Percentiles rank a stretch among this genome's conserved stretches.
phyloP scores from a whole-genome alignment of 2,888 invertebrate species.

The Margaritifera margaritifera region DNA sequence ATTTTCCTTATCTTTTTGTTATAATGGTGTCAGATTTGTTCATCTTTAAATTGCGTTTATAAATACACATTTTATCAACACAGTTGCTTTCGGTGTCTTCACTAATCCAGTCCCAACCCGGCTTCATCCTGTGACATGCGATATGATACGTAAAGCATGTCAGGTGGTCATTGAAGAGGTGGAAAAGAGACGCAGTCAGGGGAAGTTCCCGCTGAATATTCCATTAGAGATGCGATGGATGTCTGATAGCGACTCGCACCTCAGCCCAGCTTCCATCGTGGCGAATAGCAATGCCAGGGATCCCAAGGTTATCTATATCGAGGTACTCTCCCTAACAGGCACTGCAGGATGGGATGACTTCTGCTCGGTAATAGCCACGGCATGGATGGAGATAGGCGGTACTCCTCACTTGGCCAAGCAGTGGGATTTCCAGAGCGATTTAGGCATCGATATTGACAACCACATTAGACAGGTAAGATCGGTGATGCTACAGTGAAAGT shows the following conservation, averaged over 20 bases:
- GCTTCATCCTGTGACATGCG: too few relatives aligned
- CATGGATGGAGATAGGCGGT: constrained; percentile 13
- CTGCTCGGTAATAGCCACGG: constrained; percentile 7
- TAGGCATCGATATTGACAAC: neutral
- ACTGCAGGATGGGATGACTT: constrained; percentile 14
- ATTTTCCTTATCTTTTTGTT: too few relatives aligned
- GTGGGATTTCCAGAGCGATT: constrained; percentile 6
- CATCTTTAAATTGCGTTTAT: too few relatives aligned
- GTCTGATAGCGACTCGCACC: constrained; percentile 8
- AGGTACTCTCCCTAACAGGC: constrained; percentile 4
- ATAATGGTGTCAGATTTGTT: too few relatives aligned
- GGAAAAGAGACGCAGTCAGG: constrained; percentile 4
- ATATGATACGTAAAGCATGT: constrained; percentile 1
- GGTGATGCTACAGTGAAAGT: too few relatives aligned
- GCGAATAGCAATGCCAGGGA: constrained; percentile 6
- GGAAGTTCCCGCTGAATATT: constrained; percentile 10
- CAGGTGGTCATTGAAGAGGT: neutral
- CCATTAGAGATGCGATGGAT: constrained; percentile 15
- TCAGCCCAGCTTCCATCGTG: constrained; percentile 8
- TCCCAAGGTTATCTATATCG: constrained; percentile 11
- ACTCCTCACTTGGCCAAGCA: constrained; percentile 16
- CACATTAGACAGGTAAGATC: constrained; percentile 9
- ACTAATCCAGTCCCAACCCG: too few relatives aligned
- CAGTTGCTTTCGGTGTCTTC: too few relatives aligned
- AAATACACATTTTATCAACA: too few relatives aligned